These are phyloP conservation scores for Caenorhabditis drosophilae DNA, from an alignment of 2,888 invertebrate species.

Conservation along the genomic window DNA sequence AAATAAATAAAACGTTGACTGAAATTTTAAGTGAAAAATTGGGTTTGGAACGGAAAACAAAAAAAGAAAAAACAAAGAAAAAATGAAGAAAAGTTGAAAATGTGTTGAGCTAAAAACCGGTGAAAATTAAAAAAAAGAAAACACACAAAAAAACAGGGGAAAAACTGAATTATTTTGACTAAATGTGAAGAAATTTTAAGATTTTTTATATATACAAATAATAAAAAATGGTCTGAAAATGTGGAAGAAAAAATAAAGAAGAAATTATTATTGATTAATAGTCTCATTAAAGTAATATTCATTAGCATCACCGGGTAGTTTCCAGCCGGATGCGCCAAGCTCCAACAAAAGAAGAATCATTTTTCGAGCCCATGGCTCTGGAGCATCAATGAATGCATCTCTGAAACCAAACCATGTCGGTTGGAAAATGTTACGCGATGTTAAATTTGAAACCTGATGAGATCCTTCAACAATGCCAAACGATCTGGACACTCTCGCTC, in stretches of 20 bases:
- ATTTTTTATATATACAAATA: not conserved
- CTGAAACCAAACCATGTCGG: slow-evolving; percentile 14
- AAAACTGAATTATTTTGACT: not conserved
- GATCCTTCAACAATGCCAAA: slow-evolving; percentile 60
- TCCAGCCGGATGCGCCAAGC: slow-evolving; percentile 66
- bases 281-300: slow-evolving; percentile 67
- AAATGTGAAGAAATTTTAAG: not conserved
- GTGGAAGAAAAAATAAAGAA: slow-evolving; percentile 4
- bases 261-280: slow-evolving; percentile 16
- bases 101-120: not conserved
- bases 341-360: slow-evolving; percentile 68
- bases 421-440: not conserved
- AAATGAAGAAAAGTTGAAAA: not conserved
- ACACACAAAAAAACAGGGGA: no score
- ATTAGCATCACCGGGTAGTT: slow-evolving; percentile 65
- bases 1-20: not conserved
- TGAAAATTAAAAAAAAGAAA: not conserved
- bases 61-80: not conserved
- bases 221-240: not conserved
- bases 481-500: slow-evolving; percentile 66
- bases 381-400: slow-evolving; percentile 64
- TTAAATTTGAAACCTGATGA: slow-evolving; percentile 39
- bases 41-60: not conserved
- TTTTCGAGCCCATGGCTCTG: slow-evolving; percentile 69
- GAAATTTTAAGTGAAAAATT: not conserved